Evolutionary conservation across 2,888 invertebrate species (phyloP), one percentile per base, ranked within the genome.

Genomic region (Carcina quercana): DNA sequence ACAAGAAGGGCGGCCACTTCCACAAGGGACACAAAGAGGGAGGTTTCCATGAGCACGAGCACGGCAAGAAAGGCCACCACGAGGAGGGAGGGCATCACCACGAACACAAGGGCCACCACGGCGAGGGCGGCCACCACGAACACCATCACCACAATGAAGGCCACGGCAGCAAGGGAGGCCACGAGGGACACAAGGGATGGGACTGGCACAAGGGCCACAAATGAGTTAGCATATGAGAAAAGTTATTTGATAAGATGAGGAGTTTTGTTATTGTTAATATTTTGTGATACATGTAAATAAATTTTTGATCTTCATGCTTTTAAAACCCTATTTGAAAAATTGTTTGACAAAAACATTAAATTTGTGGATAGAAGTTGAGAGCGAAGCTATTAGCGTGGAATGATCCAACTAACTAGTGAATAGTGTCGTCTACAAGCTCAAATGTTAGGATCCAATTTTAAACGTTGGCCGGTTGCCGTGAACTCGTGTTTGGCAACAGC

Each of bases 11-110:
- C 29, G 91, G 91, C 10, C 89, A 91, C 61, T 88, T 91, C 73
- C 91, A 94, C 71, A 92, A 92, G 47, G 92, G 92, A 5, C 91
- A 92, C 63, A 89, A 91, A 50, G 87, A 92, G 46, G 88, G 89
- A 28, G 91, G 89, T 7, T 89, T 90, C 59, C 89, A 93, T 50
- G 91, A 91, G 54, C 90, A 91, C 50, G 89, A 92, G 53, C 88
- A 91, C 40, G 93, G 92, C 25, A 89, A 92, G 64, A 92, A 94
- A 60, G 92, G 92, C 2, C 87, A 89, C 53, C 87, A 90, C 53
- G 90, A 92, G 54, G 89, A 93, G 56, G 94, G 94, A 8, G 89
- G 89, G 35, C 91, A 94, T 60, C 88, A 92, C 63, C 87, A 91
- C 54, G 90, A 92, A 31, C 87, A 92, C 53, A 89, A 90, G 45